These are phyloP conservation scores for Heliconius ethilla DNA, from an alignment of 2,888 invertebrate genomes.

Conservation along the genomic window DNA sequence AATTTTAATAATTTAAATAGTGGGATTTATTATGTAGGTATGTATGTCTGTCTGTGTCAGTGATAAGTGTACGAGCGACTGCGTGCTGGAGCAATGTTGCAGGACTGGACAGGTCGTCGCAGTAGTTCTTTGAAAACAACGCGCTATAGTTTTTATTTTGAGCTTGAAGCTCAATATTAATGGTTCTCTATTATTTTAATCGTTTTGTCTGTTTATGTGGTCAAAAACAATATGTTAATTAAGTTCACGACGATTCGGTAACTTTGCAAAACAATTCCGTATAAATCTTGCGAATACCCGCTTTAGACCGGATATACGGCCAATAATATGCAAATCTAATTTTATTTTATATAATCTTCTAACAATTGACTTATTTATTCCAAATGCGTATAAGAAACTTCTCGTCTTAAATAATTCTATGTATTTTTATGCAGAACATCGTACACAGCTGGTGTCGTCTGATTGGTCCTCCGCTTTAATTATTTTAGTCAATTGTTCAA, in stretches of 20 bases:
- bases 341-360: background rate
- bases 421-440: background rate
- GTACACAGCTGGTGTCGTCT: background rate
- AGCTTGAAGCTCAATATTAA: background rate
- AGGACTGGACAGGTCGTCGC: background rate
- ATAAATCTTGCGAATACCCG: conserved; percentile 2
- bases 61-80: background rate
- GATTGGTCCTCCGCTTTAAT: background rate
- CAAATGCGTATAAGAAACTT: background rate
- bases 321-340: background rate
- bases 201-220: background rate
- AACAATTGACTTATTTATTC: conserved; percentile 13
- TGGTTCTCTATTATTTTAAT: background rate
- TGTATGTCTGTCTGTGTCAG: background rate
- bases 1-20: background rate
- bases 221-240: background rate
- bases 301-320: background rate
- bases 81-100: background rate
- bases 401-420: background rate
- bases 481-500: conserved; percentile 9
- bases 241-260: background rate
- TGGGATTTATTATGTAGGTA: background rate
- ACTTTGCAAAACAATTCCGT: background rate
- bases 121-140: background rate
- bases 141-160: background rate